Conservation (phyloP, 2,797 vertebrate species). For the Australoheros facetus region DNA sequence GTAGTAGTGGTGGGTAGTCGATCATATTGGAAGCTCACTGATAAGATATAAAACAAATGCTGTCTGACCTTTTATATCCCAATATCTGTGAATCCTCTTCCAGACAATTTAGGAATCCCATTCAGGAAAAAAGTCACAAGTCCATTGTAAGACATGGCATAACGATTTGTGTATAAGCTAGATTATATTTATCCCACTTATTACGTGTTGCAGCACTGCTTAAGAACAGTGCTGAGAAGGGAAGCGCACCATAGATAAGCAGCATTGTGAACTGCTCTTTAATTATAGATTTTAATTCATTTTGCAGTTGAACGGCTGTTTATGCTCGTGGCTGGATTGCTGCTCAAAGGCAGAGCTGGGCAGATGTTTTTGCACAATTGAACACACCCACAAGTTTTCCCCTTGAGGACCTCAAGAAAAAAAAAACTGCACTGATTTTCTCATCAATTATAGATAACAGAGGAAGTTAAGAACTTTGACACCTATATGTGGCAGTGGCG, state of each 20-base stretch:
- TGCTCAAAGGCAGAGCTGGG: constrained; percentile 26
- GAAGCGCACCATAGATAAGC: constrained; percentile 10
- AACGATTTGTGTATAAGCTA: not conserved
- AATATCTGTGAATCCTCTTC: not conserved
- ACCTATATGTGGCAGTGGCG: no score
- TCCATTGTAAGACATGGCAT: not conserved
- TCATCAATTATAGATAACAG: constrained; percentile 40
- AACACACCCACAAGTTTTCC: constrained; percentile 18
- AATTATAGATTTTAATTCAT: constrained; percentile 51
- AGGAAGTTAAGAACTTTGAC: not conserved
- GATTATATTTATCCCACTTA: not conserved
- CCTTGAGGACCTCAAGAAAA: not conserved
- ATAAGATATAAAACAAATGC: not conserved
- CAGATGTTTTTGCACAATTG: constrained; percentile 23
- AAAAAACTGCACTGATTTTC: constrained; percentile 10
- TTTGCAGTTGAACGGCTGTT: constrained; percentile 39
- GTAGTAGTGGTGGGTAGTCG: not conserved
- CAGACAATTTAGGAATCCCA: not conserved
- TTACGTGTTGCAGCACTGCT: not conserved
- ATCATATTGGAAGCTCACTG: not conserved
- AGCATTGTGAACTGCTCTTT: constrained; percentile 31
- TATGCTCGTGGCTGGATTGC: constrained; percentile 29
- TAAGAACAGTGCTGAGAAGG: not conserved
- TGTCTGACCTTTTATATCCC: not conserved
- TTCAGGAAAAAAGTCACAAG: not conserved